Evolutionary conservation across 2,797 vertebrate genomes (phyloP).

Genomic region (Spinibarbus caldwelli): DNA sequence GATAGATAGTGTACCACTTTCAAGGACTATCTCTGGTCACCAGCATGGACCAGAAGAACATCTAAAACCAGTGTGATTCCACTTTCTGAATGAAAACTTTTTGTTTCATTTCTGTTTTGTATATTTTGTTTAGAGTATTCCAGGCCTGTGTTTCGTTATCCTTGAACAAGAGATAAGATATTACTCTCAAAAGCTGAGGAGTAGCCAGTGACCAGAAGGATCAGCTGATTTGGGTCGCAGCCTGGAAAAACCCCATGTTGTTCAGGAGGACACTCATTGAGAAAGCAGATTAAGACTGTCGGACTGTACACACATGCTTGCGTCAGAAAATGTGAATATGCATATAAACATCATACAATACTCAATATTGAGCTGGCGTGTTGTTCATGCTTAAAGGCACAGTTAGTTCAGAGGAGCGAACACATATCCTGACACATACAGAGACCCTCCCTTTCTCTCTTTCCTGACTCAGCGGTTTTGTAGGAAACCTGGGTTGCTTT

Average conservation of each 20-base stretch:
- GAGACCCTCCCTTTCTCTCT: conserved; percentile 68
- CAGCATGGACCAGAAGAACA: too few relatives aligned
- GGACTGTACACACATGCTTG: background rate
- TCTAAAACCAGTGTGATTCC: too few relatives aligned
- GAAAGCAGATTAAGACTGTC: background rate
- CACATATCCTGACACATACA: conserved; percentile 55
- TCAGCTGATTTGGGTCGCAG: conserved; percentile 13
- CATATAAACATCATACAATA: conserved; percentile 29
- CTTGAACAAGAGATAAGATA: conserved; percentile 31
- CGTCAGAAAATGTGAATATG: background rate
- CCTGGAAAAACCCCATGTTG: conserved; percentile 20
- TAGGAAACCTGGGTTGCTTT: conserved; percentile 83
- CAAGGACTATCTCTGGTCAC: too few relatives aligned
- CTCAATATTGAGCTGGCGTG: background rate
- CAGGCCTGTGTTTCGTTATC: background rate
- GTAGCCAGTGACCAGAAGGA: background rate
- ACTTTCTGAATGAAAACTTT: background rate
- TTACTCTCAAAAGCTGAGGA: background rate
- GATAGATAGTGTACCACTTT: too few relatives aligned
- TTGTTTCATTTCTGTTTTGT: background rate
- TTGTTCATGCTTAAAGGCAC: background rate
- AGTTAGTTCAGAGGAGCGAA: conserved; percentile 30
- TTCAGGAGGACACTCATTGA: too few relatives aligned
- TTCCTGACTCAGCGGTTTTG: conserved; percentile 85
- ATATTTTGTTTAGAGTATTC: background rate